Percentiles rank a stretch among this genome's conserved stretches.
These are phyloP conservation scores for Archips crataeganus DNA, from an alignment of 2,888 invertebrate species.

Conservation along the genomic window DNA sequence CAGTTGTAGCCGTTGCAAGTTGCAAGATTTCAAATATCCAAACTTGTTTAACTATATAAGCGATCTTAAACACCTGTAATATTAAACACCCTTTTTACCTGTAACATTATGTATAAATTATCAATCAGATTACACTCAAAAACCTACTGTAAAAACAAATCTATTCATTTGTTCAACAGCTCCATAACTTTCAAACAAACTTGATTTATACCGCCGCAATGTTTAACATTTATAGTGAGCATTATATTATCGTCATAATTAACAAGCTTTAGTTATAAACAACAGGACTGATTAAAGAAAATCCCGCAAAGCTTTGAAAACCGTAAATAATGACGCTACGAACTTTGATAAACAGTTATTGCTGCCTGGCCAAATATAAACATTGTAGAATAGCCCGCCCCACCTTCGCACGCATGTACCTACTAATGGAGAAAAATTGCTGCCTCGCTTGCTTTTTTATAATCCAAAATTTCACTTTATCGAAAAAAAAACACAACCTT, in stretches of 20 bases:
- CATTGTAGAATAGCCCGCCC: neutral
- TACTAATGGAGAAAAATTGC: no score
- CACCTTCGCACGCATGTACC: no score
- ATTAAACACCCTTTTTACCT: no score
- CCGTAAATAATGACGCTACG: slow-evolving; percentile 25
- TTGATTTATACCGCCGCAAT: slow-evolving; percentile 1
- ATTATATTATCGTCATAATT: slow-evolving; percentile 24
- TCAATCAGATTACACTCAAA: neutral
- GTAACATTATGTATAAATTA: no score
- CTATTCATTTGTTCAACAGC: neutral
- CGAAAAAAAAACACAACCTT: no score
- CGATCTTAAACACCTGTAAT: no score
- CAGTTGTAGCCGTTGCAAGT: no score
- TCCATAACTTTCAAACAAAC: slow-evolving; percentile 2
- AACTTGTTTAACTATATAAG: no score
- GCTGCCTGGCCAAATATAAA: slow-evolving; percentile 6
- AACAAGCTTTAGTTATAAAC: slow-evolving; percentile 30
- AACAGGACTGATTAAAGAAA: slow-evolving; percentile 27
- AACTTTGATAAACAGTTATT: slow-evolving; percentile 29
- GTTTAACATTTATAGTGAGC: neutral
- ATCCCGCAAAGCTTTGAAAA: slow-evolving; percentile 10
- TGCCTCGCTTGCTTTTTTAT: no score
- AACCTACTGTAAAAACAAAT: neutral
- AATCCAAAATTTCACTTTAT: no score
- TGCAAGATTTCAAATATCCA: no score